A percentile compares a stretch with the other conserved stretches of the same genome.
phyloP scores from a whole-genome alignment of 2,797 vertebrate genomes.

The Poeciliopsis infans region DNA sequence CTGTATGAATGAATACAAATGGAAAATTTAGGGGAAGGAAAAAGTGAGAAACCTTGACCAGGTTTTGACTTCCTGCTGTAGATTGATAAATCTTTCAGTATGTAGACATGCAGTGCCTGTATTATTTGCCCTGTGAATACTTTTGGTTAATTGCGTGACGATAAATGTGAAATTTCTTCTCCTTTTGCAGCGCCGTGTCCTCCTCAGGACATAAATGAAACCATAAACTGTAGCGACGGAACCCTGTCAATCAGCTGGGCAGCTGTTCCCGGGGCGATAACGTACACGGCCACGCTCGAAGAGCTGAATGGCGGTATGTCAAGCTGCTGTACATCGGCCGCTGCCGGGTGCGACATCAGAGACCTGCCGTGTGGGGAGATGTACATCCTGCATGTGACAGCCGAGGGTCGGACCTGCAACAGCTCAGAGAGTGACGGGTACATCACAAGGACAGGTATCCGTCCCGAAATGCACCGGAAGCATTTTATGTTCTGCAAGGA shows the following conservation, averaged over 20 bases:
- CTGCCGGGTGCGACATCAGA: constrained; percentile 66
- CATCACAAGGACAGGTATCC: constrained; percentile 75
- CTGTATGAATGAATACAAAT: background rate
- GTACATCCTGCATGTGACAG: constrained; percentile 72
- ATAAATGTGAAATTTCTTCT: background rate
- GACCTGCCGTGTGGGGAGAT: constrained; percentile 79
- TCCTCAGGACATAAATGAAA: constrained; percentile 54
- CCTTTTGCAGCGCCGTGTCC: constrained; percentile 76
- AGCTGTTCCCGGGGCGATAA: constrained; percentile 62
- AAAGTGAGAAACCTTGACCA: background rate
- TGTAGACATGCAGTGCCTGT: background rate
- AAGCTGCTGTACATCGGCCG: constrained; percentile 69
- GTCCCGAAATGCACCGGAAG: no score
- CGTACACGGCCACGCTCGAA: constrained; percentile 77
- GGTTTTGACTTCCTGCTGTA: background rate
- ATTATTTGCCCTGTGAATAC: background rate
- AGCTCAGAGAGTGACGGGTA: constrained; percentile 71
- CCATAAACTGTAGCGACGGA: constrained; percentile 54
- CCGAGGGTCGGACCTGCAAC: constrained; percentile 81
- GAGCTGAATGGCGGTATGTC: constrained; percentile 34
- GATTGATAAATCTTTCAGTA: background rate
- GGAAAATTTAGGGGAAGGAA: background rate
- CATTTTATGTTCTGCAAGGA: background rate
- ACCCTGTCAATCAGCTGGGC: constrained; percentile 71
- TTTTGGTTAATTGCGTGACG: background rate